Evolutionary conservation across 2,888 invertebrate genomes (phyloP), one percentile per base, ranked within the genome.

Genomic region (Mellilla xanthometata): DNA sequence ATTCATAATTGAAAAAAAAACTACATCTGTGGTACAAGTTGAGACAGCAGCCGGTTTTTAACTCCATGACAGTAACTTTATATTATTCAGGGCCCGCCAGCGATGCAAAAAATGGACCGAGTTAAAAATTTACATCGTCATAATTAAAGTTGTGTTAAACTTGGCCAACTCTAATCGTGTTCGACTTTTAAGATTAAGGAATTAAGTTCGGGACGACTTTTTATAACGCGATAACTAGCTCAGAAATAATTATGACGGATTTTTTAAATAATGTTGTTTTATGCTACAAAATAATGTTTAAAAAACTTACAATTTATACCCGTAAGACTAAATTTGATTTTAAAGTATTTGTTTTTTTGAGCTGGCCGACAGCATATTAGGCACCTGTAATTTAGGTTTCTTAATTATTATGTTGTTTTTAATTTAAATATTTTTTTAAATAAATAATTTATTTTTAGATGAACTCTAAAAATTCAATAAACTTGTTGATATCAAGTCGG

Each of bases 131-230:
- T 46, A 45, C 45, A 39, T 41, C 47, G 38, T 41, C 38, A 42
- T 48, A 33, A 48, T 48, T 48, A 39, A 48, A 50, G 39, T 46
- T 41, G 15, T 29, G 33, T 39, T 39, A 45, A 39, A 49, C 41
- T 50, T 41, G 15, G 28, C 8, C 27, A 40, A 47, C 39, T 51
- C 47, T 29, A 43, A 50, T 46, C 41, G 46, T 11, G 38, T 42
- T 26, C 34, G 28, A 36, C 41, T 39, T 42, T 30, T 28, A 38
- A 42, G 38, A 42, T 42, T 33, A 39, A 15, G 22, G 38, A 32
- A 36, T 45, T 36, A 36, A 24, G 15, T 3, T 26, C 9, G 31
- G 31, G 40, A 12, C 27, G 22, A 23, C 22, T 26, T 7, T 36
- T 36, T 40, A 28, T 34, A 12, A 31, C 8, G 31, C 40, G 32